Percentiles rank a stretch among this genome's conserved stretches.
Conservation (phyloP, 92 coral and sea anemone genomes). For the Pocillopora meandrina region DNA sequence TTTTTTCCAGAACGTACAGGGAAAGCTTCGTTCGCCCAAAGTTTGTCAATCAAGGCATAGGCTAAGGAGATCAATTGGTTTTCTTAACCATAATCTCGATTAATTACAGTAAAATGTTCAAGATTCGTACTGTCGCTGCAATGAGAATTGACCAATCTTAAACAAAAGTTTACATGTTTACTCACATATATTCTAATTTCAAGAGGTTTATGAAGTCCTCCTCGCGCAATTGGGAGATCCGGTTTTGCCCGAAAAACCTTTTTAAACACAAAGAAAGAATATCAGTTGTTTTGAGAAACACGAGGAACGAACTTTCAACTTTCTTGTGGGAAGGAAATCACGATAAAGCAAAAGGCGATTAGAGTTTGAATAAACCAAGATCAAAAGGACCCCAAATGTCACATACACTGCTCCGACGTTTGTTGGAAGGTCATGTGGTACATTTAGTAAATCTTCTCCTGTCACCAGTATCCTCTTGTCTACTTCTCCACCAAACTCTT, state of each 20-base stretch:
- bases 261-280: neutral
- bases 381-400: neutral
- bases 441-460: neutral
- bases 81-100: too few relatives aligned
- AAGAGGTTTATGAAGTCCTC: neutral
- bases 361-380: neutral
- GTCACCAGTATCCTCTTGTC: slow-evolving; percentile 1
- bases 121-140: too few relatives aligned
- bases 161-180: neutral
- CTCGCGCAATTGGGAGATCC: slow-evolving; percentile 10
- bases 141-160: too few relatives aligned
- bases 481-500: neutral
- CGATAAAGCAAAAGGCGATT: neutral
- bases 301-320: too few relatives aligned
- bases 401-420: slow-evolving; percentile 8
- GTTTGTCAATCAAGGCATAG: too few relatives aligned
- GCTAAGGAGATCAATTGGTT: too few relatives aligned
- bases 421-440: neutral
- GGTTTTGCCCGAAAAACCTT: slow-evolving; percentile 12
- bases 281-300: neutral
- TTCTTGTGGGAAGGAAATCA: too few relatives aligned
- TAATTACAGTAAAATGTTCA: too few relatives aligned
- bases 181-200: slow-evolving; percentile 19
- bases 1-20: too few relatives aligned
- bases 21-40: too few relatives aligned